Base-by-base conservation (phyloP, 2,797 vertebrate genomes). In the Rhodeus uyekii region DNA sequence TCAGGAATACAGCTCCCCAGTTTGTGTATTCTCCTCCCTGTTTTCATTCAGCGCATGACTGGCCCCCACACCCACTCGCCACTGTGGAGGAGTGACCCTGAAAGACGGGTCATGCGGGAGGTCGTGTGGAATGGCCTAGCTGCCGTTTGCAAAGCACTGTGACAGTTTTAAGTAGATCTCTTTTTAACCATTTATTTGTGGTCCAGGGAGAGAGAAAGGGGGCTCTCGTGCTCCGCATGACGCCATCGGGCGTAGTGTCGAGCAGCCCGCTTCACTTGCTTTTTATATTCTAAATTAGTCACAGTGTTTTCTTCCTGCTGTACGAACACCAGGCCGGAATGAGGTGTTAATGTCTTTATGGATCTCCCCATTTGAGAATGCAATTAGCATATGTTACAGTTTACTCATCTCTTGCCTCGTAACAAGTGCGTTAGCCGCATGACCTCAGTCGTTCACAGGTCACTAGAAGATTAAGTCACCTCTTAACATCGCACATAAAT, bases 121-220 rank as follows among this genome's bases (percentile, higher is more conserved):
- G 95, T 94, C 94, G 90, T 92, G 92, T 90, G 90, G 94, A 95
- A 95, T 95, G 93, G 93, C 94, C 92, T 90, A 63, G 81, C 92
- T 94, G 92, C 91, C 91, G 90, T 91, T 93, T 93, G 87, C 94
- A 87, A 92, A 91, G 91, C 93, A 92, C 95, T 94, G 91, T 96
- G 96, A 96, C 95, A 95, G 94, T 91, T 92, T 93, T 93, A 93
- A 94, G 93, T 91, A 94, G 94, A 94, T 93, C 93, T 92, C 91
- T 94, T 91, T 93, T 94, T 93, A 94, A 92, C 89, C 85, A 89
- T 94, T 95, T 92, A 91, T 93, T 92, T 94, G 89, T 91, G 92
- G 90, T 89, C 73, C 84, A 88, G 87, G 75, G 80, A 48, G 85
- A 86, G 50, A 82, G 81, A 88, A 88, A 72, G 81, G 72, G 90